These are phyloP conservation scores for Sebastes hubbsi DNA, from an alignment of 2,797 vertebrate genomes.

Conservation along the genomic window DNA sequence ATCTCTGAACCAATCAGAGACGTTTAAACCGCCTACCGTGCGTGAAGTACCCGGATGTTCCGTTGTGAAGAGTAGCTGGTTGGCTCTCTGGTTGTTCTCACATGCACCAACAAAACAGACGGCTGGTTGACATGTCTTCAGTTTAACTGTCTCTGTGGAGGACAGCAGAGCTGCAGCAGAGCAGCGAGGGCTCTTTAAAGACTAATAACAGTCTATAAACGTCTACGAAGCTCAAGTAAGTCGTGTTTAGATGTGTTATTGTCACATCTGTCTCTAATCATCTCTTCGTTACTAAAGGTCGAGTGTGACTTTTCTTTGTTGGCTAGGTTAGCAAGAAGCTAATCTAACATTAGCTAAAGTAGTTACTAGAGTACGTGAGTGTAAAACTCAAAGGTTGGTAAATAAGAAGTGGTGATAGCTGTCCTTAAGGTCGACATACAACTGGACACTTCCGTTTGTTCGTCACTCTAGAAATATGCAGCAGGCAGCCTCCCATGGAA, in stretches of 20 bases:
- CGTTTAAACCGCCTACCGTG: no score
- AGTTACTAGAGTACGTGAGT: background rate
- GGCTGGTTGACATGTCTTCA: constrained; percentile 35
- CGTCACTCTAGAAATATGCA: constrained; percentile 12
- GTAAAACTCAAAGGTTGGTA: background rate
- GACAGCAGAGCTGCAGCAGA: background rate
- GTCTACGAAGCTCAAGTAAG: constrained; percentile 45
- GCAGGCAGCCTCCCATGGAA: background rate
- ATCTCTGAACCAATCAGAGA: constrained; percentile 35
- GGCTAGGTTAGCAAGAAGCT: constrained; percentile 32
- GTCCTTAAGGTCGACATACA: background rate
- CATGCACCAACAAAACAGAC: constrained; percentile 71
- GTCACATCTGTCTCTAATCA: constrained; percentile 1
- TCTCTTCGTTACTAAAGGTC: background rate
- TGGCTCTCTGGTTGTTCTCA: constrained; percentile 67
- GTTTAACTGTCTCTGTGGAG: background rate
- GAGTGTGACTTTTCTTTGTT: background rate
- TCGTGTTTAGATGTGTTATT: background rate
- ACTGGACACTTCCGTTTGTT: background rate
- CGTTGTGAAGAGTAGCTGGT: constrained; percentile 36
- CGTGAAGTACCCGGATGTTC: constrained; percentile 55
- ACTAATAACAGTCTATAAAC: background rate
- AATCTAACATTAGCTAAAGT: background rate
- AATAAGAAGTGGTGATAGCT: background rate
- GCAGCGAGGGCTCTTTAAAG: background rate